Percentiles rank a stretch among this genome's conserved stretches.
These are phyloP conservation scores for Hystrix cristata DNA, from an alignment of 2,113 vertebrate genomes.

Conservation along the genomic window DNA sequence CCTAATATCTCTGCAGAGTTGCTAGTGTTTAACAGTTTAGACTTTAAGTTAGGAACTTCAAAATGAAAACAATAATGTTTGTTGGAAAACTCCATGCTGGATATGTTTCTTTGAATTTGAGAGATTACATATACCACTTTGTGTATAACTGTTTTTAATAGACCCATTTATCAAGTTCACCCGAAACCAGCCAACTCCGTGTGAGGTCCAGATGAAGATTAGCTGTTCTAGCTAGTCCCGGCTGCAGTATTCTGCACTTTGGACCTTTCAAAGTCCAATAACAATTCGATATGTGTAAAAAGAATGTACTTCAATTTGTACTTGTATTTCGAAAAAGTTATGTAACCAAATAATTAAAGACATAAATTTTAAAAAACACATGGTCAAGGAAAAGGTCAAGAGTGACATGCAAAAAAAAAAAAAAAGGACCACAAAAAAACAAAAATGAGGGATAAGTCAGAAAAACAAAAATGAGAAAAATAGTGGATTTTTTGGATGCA, in stretches of 20 bases:
- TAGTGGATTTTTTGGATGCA: background rate
- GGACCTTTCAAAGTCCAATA: background rate
- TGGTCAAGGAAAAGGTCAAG: background rate
- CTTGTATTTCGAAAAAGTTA: conserved; percentile 26
- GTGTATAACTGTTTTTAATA: background rate
- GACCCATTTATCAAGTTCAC: background rate
- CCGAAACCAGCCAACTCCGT: background rate
- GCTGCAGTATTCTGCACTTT: background rate
- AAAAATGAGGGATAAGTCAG: background rate
- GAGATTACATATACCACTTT: background rate
- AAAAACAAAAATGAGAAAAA: conserved; percentile 37
- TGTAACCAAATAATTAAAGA: background rate
- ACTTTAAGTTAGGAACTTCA: background rate
- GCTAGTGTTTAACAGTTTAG: background rate
- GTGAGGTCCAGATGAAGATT: background rate
- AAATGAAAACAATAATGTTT: background rate
- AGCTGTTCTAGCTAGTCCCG: background rate
- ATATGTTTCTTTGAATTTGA: background rate
- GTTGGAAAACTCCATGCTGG: background rate
- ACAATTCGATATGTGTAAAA: background rate
- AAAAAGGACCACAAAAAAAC: background rate
- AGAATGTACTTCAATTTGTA: background rate
- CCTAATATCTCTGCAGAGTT: background rate
- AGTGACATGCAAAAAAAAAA: background rate
- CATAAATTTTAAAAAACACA: background rate